Percentiles rank a stretch among this genome's conserved stretches.
Conservation (phyloP, 2,113 vertebrate genomes). For the Chaetodon auriga region DNA sequence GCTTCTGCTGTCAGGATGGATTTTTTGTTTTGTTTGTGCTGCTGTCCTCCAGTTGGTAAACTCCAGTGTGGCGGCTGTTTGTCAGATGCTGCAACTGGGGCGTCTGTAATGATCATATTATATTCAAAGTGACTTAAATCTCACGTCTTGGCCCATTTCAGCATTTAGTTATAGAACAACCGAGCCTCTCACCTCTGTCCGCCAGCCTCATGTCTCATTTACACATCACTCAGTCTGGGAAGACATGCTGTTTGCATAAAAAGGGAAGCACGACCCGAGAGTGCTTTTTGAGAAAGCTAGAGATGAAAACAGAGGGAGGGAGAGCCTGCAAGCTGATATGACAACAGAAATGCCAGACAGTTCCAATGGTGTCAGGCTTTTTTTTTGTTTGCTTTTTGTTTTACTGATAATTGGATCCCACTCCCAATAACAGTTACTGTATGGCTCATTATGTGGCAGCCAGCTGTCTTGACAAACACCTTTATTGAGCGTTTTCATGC, state of each 20-base stretch:
- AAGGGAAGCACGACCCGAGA: neutral
- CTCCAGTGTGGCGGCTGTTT: constrained; percentile 33
- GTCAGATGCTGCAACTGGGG: constrained; percentile 28
- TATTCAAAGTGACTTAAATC: constrained; percentile 32
- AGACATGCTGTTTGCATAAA: constrained; percentile 45
- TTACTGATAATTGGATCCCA: constrained; percentile 38
- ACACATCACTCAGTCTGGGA: constrained; percentile 44
- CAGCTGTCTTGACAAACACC: constrained; percentile 3
- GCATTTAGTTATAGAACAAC: constrained; percentile 50
- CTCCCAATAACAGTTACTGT: neutral
- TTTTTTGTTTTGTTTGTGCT: neutral
- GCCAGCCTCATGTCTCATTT: constrained; percentile 60
- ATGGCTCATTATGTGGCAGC: constrained; percentile 2
- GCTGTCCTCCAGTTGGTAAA: neutral
- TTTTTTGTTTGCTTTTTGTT: neutral
- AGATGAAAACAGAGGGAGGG: constrained; percentile 5
- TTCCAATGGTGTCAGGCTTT: constrained; percentile 2
- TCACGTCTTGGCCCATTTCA: constrained; percentile 28
- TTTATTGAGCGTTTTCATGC: constrained; percentile 6
- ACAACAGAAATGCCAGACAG: constrained; percentile 23
- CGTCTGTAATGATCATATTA: constrained; percentile 33
- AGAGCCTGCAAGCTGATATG: constrained; percentile 19
- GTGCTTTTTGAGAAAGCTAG: constrained; percentile 2
- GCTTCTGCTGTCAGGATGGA: constrained; percentile 17
- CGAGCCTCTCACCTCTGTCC: constrained; percentile 28